Evolutionary conservation across 2,888 invertebrate genomes (phyloP).

Genomic region (Synanthedon myopaeformis): DNA sequence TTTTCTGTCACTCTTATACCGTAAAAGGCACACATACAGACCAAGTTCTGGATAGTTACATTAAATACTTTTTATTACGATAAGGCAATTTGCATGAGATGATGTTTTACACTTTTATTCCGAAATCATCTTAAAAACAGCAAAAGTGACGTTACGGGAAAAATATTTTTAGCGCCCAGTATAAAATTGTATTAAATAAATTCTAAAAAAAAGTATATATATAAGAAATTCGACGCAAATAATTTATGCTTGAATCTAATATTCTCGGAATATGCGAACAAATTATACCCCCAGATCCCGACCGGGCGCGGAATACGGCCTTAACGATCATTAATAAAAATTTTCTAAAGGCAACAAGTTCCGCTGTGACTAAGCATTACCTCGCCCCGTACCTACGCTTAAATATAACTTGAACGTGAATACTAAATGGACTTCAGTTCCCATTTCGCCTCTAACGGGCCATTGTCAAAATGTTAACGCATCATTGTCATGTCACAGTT

Average conservation of each 20-base stretch:
- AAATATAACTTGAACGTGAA: constrained; percentile 17
- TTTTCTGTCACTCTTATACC: too few species aligned
- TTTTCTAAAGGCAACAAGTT: constrained; percentile 43
- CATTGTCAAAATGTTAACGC: constrained; percentile 58
- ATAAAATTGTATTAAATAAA: too few species aligned
- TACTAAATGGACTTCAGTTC: constrained; percentile 37
- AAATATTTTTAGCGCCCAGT: too few species aligned
- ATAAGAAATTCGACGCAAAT: not conserved
- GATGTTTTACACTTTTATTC: too few species aligned
- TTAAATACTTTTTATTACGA: too few species aligned
- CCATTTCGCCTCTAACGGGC: constrained; percentile 43
- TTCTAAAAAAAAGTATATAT: too few species aligned
- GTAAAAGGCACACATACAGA: too few species aligned
- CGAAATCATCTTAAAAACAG: too few species aligned
- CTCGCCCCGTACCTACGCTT: constrained; percentile 9
- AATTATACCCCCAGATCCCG: constrained; percentile 25
- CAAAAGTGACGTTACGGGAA: too few species aligned
- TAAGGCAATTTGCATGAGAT: too few species aligned
- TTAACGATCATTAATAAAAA: constrained; percentile 41
- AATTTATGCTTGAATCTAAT: constrained; percentile 3
- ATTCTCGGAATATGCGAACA: constrained; percentile 21
- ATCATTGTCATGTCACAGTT: constrained; percentile 60
- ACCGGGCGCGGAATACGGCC: constrained; percentile 7
- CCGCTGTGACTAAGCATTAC: constrained; percentile 39
- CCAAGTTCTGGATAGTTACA: too few species aligned